Base-by-base conservation (phyloP, 1,140 invertebrate genomes). In the Lordiphosa stackelbergi region DNA sequence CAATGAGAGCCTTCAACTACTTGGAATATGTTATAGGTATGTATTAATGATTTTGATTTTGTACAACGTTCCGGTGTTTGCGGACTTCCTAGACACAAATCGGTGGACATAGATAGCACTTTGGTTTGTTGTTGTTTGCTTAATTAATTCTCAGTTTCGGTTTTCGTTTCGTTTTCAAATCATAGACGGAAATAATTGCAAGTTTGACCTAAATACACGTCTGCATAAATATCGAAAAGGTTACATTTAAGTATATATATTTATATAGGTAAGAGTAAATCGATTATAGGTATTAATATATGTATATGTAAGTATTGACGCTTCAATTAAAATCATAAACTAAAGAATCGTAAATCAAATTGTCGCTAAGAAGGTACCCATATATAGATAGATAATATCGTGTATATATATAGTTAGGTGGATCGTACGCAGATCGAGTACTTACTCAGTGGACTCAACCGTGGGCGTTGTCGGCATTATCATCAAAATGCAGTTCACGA, bases 401-500 rank as follows among this genome's bases (percentile, higher is more conserved):
- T 31, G 28, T 31, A 22, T 59, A 31, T 34, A 10, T 34, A 41
- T 46, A 31, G 2, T n/a, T 12, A 8, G 6, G 5, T 9, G 9
- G 34, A 24, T 24, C 16, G 16, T 8, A 5, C 8, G 19, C 2
- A 3, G 19, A 19, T 19, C 19, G 40, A 5, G 40, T 90, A 96
- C 96, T 97, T 91, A 99, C 97, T 99, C 97, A 89, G 96, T 96
- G 89, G 95, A 96, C 91, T 98, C 96, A 89, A 97, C 94, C 85
- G 93, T 94, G 85, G 95, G 95, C 89, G 94, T 95, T 68, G 94
- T 93, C 89, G 95, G 94, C 93, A 98, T 96, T 90, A 98, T 97
- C 95, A 99, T 98, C 90, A 99, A 94, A 89, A 98, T 94, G 91
- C 97, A 98, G 91, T 99, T 99, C 89, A 94, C 92, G 88, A 99